Evolutionary conservation across 2,113 vertebrate species (phyloP).

Genomic region (Urocitellus parryii): DNA sequence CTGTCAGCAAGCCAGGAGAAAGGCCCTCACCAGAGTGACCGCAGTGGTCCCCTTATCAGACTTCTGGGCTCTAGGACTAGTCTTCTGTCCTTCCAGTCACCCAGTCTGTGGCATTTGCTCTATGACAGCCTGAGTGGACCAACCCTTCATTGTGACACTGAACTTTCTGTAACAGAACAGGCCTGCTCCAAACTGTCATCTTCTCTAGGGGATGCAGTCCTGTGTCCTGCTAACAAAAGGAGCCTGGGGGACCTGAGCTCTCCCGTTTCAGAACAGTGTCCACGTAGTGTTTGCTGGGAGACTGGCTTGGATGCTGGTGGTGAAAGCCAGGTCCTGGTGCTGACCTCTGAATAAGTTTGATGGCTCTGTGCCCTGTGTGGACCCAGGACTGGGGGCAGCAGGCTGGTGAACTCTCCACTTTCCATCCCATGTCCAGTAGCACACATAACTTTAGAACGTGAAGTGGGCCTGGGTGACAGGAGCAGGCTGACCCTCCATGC

Average conservation of each 20-base stretch:
- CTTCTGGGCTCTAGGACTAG: background rate
- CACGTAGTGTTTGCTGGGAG: rapidly evolving
- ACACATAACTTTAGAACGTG: too few relatives aligned
- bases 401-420: rapidly evolving
- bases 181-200: background rate
- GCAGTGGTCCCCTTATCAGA: too few relatives aligned
- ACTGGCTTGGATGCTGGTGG: too few relatives aligned
- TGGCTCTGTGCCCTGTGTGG: too few relatives aligned
- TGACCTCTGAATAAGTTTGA: too few relatives aligned
- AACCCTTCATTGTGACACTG: background rate
- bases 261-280: background rate
- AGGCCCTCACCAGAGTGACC: too few relatives aligned
- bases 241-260: background rate
- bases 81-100: rapidly evolving
- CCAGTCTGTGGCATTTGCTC: background rate
- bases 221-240: too few relatives aligned
- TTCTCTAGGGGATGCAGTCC: background rate
- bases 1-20: background rate
- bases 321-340: too few relatives aligned
- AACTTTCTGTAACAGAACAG: background rate
- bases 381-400: too few relatives aligned
- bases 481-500: background rate
- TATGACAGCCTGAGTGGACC: background rate
- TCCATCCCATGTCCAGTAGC: background rate
- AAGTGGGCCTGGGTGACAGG: rapidly evolving